Evolutionary conservation across 1,140 invertebrate genomes (phyloP), one percentile per base, ranked within the genome.

Genomic region (Pseudoatta argentina): DNA sequence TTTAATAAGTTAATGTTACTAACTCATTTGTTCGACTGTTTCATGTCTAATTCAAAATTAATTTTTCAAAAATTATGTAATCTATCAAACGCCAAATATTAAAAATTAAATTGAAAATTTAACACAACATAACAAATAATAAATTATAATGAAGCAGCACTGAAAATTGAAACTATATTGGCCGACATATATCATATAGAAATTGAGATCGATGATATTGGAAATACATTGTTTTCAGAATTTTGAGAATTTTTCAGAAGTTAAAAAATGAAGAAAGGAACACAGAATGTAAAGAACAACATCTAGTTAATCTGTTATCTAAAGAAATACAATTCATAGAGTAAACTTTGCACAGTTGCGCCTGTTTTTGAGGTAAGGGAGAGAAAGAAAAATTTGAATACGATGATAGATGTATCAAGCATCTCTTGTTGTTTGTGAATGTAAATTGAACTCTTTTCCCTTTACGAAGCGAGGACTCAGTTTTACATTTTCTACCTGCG

Each of bases 361-460:
- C n/a, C 14, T 61, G 24, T 83, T 75, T 75, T 51, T 27, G 14
- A 83, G 73, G 39, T 18, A 86, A 21, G 16, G 34, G 61, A 61
- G 48, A 57, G 85, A 71, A 72, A 86, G 57, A 55, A 48, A 79
- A 51, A 83, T 78, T 53, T 66, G 71, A 76, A 76, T 55, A 61
- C 30, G 18, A 83, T 61, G 69, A 75, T 73, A 61, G 53, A 73
- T 59, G 39, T 48, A 73, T 75, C 66, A 64, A 73, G 66, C 53
- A 39, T 87, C 53, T 48, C 12, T 71, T 64, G 48, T 73, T 73
- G 48, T 77, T 83, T 72, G 39, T 48, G 30, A 87, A 88, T 82
- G 53, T 87, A 86, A 77, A 87, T 88, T 76, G 53, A 66, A 67
- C 53, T 18, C 39, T 87, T 75, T 75, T 78, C 24, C 30, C 27